Base-by-base conservation (phyloP, 2,888 invertebrate species). In the Synanthedon andrenaeformis region DNA sequence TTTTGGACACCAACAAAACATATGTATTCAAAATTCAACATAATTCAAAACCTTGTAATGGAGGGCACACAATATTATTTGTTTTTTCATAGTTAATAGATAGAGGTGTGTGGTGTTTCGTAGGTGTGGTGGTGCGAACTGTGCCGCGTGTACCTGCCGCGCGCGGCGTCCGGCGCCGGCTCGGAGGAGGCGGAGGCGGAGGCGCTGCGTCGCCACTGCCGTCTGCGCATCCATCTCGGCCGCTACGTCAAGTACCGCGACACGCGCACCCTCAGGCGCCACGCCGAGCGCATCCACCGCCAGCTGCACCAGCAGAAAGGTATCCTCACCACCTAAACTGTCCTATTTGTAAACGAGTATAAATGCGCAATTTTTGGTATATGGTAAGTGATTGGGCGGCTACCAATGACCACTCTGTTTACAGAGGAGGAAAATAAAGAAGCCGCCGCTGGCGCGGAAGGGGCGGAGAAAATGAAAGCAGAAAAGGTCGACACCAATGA, bases 231-330 rank as follows among this genome's bases (percentile, higher is more conserved):
- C 59, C 95, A 95, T 75, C 89, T 95, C 55, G 92, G 93, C 69
- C 89, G 93, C 64, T 95, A 92, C 78, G 90, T 94, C 61, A 91
- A 93, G 54, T 91, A 92, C 73, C 92, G 93, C 66, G 93, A 94
- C 71, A 92, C 93, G 70, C 91, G 92, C 72, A 92, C 92, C 53
- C 82, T 94, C 62, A 90, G 92, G 62, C 90, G 90, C 59, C 91
- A 92, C 69, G 93, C 93, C 51, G 93, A 93, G 72, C 89, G 91
- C 64, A 90, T 93, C 58, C 91, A 91, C 63, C 82, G 90, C 50
- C 90, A 89, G 62, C 88, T 90, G 67, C 86, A 88, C 62, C 82
- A 84, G 62, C 79, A 85, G 63, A 80, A 77, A 65, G 85, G 85
- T 84, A 57, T 4, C 4, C 10, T 17, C 41, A 41, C 45, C 10